phyloP scores from a whole-genome alignment of 2,888 invertebrate species.

The Galeopsomyia nigrocyanea region DNA sequence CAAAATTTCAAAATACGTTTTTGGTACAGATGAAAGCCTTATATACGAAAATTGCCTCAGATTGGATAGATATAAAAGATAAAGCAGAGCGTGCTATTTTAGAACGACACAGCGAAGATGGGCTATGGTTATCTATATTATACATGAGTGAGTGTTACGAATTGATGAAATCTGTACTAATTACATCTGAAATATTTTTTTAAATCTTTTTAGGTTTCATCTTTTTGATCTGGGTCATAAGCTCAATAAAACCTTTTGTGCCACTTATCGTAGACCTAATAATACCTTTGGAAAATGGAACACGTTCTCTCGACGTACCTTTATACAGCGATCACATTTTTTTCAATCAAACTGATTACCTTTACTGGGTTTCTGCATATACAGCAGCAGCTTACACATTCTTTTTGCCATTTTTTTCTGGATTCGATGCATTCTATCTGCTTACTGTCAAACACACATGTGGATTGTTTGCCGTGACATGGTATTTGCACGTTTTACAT shows the following conservation, averaged over 20 bases:
- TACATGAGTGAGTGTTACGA: background rate
- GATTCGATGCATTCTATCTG: background rate
- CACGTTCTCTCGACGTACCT: constrained; percentile 1
- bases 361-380: background rate
- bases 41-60: background rate
- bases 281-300: constrained; percentile 8
- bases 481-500: background rate
- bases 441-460: constrained; percentile 14
- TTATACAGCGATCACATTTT: constrained; percentile 18
- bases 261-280: constrained; percentile 1
- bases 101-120: background rate
- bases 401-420: background rate
- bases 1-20: background rate
- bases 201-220: constrained; percentile 4
- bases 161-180: too few species aligned
- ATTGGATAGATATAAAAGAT: background rate
- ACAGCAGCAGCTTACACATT: background rate
- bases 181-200: background rate
- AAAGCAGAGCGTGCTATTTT: background rate
- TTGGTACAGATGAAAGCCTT: background rate
- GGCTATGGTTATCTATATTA: background rate
- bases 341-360: constrained; percentile 15
- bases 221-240: background rate
- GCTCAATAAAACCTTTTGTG: constrained; percentile 1
- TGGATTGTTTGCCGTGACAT: constrained; percentile 23